Conservation (phyloP, 2,797 vertebrate species). For the Phaenicophaeus curvirostris region DNA sequence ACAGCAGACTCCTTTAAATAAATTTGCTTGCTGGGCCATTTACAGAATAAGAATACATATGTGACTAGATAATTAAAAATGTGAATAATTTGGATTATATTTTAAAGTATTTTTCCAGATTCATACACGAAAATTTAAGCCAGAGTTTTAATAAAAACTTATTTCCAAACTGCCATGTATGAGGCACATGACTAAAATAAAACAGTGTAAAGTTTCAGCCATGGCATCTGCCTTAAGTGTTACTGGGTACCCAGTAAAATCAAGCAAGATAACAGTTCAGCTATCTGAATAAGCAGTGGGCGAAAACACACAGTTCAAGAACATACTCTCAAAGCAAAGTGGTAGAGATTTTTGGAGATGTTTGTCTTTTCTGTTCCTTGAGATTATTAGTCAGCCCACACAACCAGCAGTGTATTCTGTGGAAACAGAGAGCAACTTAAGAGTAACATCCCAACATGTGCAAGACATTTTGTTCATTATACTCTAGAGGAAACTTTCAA, state of each 20-base stretch:
- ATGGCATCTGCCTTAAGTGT: conserved; percentile 14
- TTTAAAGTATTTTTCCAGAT: not conserved
- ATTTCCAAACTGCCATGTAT: not conserved
- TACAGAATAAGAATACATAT: not conserved
- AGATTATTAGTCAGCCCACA: conserved; percentile 40
- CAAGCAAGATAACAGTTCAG: conserved; percentile 13
- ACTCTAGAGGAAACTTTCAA: conserved; percentile 50
- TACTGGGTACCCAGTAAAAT: not conserved
- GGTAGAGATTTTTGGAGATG: conserved; percentile 11
- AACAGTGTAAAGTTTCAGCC: conserved; percentile 4
- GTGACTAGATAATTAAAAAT: not conserved
- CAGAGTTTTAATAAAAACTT: not conserved
- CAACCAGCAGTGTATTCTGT: conserved; percentile 27
- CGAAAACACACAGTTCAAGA: not conserved
- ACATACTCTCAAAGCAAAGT: not conserved
- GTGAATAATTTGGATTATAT: not conserved
- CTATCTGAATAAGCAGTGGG: conserved; percentile 24
- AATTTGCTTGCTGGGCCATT: not conserved
- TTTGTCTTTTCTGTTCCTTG: conserved; percentile 32
- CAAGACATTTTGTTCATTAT: conserved; percentile 64
- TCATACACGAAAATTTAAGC: not conserved
- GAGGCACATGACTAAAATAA: not conserved
- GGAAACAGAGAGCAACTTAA: conserved; percentile 30
- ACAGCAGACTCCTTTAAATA: not conserved
- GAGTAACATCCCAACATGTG: conserved; percentile 52